Conservation (phyloP, 2,113 vertebrate genomes). For the Mobula hypostoma region DNA sequence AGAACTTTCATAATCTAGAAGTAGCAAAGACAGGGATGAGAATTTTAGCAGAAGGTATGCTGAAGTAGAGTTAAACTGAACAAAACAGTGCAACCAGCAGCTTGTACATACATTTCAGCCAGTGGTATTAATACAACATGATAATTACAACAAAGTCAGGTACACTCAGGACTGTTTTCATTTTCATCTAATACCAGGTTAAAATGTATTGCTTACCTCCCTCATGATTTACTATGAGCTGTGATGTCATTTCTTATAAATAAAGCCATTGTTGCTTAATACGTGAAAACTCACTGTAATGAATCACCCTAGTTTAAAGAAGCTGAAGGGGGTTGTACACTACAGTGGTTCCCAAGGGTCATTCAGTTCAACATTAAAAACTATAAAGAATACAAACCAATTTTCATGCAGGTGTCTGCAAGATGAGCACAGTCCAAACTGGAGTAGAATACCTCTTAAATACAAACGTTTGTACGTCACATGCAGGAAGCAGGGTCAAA, state of each 20-base stretch:
- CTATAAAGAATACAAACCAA: neutral
- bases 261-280: neutral
- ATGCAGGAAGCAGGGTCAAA: neutral
- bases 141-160: neutral
- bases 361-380: neutral
- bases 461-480: neutral
- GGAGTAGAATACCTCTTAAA: neutral
- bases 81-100: neutral
- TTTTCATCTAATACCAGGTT: neutral
- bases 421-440: neutral
- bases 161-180: neutral
- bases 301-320: neutral
- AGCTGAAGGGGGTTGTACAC: neutral
- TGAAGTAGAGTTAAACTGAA: neutral
- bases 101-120: neutral
- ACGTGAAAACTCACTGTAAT: neutral
- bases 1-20: no score
- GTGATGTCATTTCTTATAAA: neutral
- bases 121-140: neutral
- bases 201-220: neutral
- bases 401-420: neutral
- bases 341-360: neutral
- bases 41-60: no score
- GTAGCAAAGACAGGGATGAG: no score
- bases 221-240: neutral